These are phyloP conservation scores for Leptinotarsa haldemani DNA, from an alignment of 2,888 invertebrate species.

Conservation along the genomic window DNA sequence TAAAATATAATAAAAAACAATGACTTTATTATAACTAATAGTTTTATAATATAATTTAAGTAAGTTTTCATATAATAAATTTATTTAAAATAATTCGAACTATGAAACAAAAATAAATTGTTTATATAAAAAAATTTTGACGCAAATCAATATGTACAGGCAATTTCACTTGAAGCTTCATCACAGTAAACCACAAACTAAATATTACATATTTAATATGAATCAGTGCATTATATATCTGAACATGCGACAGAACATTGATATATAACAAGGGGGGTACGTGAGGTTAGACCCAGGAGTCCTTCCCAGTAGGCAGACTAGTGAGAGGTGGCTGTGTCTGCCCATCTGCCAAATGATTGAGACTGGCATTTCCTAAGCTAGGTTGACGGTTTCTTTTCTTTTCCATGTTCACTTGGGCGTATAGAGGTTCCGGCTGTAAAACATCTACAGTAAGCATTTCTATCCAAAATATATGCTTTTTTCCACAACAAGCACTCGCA, in stretches of 20 bases:
- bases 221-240: conserved; percentile 63
- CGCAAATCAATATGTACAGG: conserved; percentile 64
- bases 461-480: background rate
- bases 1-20: conserved; percentile 60
- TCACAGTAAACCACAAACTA: conserved; percentile 67
- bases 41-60: conserved; percentile 62
- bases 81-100: conserved; percentile 61
- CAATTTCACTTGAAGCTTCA: conserved; percentile 65
- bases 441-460: conserved; percentile 31
- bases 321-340: conserved; percentile 50
- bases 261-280: conserved; percentile 58
- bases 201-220: conserved; percentile 64
- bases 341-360: conserved; percentile 58
- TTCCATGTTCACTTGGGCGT: conserved; percentile 76
- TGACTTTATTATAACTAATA: conserved; percentile 62
- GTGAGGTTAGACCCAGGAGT: conserved; percentile 65
- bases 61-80: conserved; percentile 59
- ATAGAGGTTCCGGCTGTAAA: conserved; percentile 70
- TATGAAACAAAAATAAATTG: conserved; percentile 55
- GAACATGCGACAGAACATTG: conserved; percentile 64
- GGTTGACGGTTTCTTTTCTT: conserved; percentile 71
- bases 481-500: conserved; percentile 26
- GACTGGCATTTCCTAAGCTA: conserved; percentile 57
- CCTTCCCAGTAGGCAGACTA: conserved; percentile 63
- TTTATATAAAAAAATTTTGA: conserved; percentile 60